These are phyloP conservation scores for Lapara coniferarum DNA, from an alignment of 2,888 invertebrate genomes.

Conservation along the genomic window DNA sequence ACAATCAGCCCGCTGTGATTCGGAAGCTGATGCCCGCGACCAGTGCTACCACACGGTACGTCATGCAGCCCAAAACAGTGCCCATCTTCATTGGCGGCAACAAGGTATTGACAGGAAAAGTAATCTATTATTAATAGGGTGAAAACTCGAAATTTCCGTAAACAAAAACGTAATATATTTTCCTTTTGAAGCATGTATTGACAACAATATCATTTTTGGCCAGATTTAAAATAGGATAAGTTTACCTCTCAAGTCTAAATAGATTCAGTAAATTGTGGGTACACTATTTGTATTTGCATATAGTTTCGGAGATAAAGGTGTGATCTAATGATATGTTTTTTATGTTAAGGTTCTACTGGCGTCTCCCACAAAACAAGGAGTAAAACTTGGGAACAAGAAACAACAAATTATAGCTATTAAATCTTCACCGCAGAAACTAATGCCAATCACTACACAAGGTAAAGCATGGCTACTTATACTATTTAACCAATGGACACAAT, in stretches of 20 bases:
- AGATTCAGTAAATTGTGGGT: not conserved
- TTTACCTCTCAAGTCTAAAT: no score
- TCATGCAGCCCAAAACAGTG: slow-evolving; percentile 70
- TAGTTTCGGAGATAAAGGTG: no score
- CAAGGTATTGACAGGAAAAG: slow-evolving; percentile 41
- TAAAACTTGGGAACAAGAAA: slow-evolving; percentile 58
- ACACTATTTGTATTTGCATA: not conserved
- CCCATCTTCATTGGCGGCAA: slow-evolving; percentile 55
- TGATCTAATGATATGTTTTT: not conserved
- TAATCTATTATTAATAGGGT: no score
- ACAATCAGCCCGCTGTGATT: slow-evolving; percentile 55
- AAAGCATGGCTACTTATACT: slow-evolving; percentile 25
- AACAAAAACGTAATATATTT: no score
- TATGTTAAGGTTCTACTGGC: slow-evolving; percentile 62
- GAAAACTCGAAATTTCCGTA: no score
- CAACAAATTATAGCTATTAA: slow-evolving; percentile 83
- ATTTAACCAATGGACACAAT: no score
- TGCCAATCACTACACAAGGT: slow-evolving; percentile 84
- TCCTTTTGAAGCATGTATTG: no score
- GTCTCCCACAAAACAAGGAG: slow-evolving; percentile 72
- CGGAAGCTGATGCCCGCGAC: slow-evolving; percentile 55
- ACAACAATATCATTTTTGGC: no score
- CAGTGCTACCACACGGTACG: slow-evolving; percentile 46
- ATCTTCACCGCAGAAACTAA: slow-evolving; percentile 87
- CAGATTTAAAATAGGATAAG: no score